Evolutionary conservation across 2,113 vertebrate species (phyloP).

Genomic region (Ciconia stormi): DNA sequence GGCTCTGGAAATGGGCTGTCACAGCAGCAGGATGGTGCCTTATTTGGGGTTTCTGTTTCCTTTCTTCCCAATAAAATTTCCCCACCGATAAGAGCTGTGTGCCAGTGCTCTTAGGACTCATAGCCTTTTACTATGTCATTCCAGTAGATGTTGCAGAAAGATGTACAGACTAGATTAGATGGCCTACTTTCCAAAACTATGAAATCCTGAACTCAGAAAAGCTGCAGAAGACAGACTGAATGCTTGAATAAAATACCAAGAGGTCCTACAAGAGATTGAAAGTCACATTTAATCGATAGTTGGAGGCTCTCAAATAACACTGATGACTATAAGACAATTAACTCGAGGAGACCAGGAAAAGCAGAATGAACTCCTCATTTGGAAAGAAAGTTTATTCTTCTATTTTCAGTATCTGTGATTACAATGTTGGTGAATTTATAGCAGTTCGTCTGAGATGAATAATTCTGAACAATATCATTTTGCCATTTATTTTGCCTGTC

Average conservation of each 20-base stretch:
- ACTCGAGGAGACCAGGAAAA: background rate
- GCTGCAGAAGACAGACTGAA: background rate
- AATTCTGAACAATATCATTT: slow-evolving; percentile 31
- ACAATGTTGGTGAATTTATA: background rate
- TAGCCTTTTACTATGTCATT: background rate
- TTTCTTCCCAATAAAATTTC: background rate
- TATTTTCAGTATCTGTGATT: slow-evolving; percentile 28
- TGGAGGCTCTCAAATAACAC: slow-evolving; percentile 1
- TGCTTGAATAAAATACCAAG: background rate
- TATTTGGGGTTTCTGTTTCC: background rate
- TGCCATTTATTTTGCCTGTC: slow-evolving; percentile 8
- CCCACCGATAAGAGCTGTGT: background rate
- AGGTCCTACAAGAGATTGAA: background rate
- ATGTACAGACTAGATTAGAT: background rate
- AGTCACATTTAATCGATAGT: slow-evolving; percentile 21
- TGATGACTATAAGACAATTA: background rate
- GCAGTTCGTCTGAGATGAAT: background rate
- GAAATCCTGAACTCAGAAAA: slow-evolving; percentile 16
- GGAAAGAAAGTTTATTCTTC: slow-evolving; percentile 4
- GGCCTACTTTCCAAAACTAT: background rate
- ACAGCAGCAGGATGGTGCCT: background rate
- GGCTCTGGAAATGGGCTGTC: background rate
- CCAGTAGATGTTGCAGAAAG: background rate
- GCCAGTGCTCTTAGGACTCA: background rate
- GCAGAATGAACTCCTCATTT: slow-evolving; percentile 2